Percentiles rank a stretch among this genome's conserved stretches.
These are phyloP conservation scores for Timema cristinae DNA, from an alignment of 2,888 invertebrate species.

Conservation along the genomic window DNA sequence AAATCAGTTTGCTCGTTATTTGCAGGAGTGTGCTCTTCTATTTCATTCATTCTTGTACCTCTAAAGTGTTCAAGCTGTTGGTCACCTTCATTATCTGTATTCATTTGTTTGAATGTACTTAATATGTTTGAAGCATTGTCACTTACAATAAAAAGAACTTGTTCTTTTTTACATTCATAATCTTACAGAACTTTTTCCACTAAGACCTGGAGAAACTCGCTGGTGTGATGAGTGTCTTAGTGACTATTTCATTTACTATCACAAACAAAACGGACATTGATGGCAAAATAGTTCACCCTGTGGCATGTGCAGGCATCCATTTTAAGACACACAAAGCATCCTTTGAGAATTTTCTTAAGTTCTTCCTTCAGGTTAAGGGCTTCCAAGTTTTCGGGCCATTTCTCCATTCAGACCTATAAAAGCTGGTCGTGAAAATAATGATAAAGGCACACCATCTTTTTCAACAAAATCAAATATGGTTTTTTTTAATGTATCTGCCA, in stretches of 20 bases:
- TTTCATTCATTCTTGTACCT: neutral
- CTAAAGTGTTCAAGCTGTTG: neutral
- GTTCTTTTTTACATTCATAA: constrained; percentile 7
- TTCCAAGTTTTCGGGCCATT: constrained; percentile 5
- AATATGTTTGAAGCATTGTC: constrained; percentile 4
- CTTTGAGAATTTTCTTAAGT: neutral
- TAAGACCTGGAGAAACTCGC: neutral
- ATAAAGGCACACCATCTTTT: neutral
- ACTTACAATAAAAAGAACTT: constrained; percentile 7
- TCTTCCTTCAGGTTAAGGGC: neutral
- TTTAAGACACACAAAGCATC: too few relatives aligned
- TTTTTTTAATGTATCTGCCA: neutral
- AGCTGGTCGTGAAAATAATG: neutral
- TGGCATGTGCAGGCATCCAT: too few relatives aligned
- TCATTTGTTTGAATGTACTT: neutral
- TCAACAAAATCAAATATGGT: neutral
- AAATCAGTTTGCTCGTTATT: neutral
- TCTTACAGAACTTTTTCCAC: constrained; percentile 9
- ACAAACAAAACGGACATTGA: neutral
- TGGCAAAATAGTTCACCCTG: too few relatives aligned
- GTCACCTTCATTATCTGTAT: constrained; percentile 1
- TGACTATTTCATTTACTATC: neutral
- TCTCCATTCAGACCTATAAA: constrained; percentile 6
- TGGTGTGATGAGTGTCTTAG: constrained; percentile 8
- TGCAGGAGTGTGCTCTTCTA: neutral